Evolutionary conservation across 2,113 vertebrate species (phyloP).

Genomic region (rabbit (Oryctolagus cuniculus)): DNA sequence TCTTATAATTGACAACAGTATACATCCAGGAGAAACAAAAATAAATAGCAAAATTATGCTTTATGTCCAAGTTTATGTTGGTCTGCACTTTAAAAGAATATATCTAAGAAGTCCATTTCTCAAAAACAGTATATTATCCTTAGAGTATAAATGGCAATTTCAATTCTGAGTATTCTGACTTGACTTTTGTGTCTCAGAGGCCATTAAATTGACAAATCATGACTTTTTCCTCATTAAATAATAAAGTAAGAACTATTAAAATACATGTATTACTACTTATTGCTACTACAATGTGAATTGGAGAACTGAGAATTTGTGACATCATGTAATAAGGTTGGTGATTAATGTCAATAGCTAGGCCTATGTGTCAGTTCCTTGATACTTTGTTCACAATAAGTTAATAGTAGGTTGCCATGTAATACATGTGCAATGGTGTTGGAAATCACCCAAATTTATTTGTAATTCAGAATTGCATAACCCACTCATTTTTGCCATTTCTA

Average conservation of each 20-base stretch:
- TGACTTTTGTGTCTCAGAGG: not conserved
- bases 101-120: not conserved
- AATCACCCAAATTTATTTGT: not conserved
- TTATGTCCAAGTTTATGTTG: not conserved
- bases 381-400: not conserved
- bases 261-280: not conserved
- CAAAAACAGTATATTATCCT: not conserved
- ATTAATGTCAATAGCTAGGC: not conserved
- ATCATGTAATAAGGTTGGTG: not conserved
- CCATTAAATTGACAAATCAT: not conserved
- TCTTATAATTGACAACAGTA: not conserved
- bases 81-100: not conserved
- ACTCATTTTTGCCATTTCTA: not conserved
- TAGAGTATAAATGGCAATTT: not conserved
- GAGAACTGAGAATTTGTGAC: not conserved
- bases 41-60: not conserved
- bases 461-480: not conserved
- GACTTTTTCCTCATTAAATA: not conserved
- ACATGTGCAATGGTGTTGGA: not conserved
- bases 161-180: not conserved
- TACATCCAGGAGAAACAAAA: not conserved
- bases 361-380: not conserved
- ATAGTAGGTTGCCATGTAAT: not conserved
- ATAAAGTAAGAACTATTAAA: constrained; percentile 19
- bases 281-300: not conserved